Evolutionary conservation across 2,888 invertebrate species (phyloP).

Genomic region (Gerris lacustris): DNA sequence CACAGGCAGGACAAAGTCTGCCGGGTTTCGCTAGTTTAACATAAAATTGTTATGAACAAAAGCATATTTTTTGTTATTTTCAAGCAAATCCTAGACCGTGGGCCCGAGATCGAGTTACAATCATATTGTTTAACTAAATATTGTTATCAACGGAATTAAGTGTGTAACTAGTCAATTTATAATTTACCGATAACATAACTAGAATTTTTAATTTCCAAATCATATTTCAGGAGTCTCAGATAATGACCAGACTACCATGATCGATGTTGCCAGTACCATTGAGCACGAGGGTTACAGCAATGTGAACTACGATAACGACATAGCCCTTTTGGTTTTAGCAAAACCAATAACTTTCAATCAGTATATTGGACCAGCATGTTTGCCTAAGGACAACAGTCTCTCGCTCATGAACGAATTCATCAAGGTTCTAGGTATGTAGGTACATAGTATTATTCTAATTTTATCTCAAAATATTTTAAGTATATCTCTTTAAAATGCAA

Average conservation of each 20-base stretch:
- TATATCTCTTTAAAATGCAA: not conserved
- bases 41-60: no score
- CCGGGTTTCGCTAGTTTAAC: no score
- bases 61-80: no score
- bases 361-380: conserved; percentile 5
- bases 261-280: not conserved
- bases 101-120: no score
- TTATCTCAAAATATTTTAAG: not conserved
- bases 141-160: no score
- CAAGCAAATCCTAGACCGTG: no score
- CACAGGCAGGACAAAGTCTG: no score
- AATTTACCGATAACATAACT: no score
- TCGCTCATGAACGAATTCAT: not conserved
- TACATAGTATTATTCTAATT: not conserved
- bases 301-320: conserved; percentile 6
- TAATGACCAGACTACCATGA: not conserved
- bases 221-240: not conserved
- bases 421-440: conserved; percentile 6
- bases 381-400: not conserved
- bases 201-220: no score
- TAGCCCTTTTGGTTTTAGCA: conserved; percentile 6
- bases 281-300: conserved; percentile 4
- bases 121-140: no score
- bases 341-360: conserved; percentile 6
- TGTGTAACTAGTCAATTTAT: no score